Base-by-base conservation (phyloP, 1,140 invertebrate species). In the Pissodes strobi region DNA sequence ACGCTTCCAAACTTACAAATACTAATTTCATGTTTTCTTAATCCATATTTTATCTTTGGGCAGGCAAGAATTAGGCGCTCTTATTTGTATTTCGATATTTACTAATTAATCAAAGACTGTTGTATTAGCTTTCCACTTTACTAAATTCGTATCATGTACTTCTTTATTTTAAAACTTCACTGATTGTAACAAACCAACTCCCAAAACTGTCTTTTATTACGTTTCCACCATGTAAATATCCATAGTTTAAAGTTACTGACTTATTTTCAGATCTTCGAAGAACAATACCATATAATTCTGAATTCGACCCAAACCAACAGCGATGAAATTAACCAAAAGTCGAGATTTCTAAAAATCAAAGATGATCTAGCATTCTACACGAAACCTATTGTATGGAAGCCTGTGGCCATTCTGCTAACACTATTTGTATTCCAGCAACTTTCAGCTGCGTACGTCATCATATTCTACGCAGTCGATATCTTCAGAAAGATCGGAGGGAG, bases 391-490 rank as follows among this genome's bases (percentile, higher is more conserved):
- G 76, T 80, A 3, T 83, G 81, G 67, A 82, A 82, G 64, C 85
- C 86, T 1, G 65, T 83, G 0, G 18, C 78, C 2, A 78, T 86
- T 2, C 74, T 86, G 0, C 17, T 82, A 0, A 25, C 79, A 2
- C 67, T 86, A 13, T 82, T 87, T 62, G 18, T 82, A 0, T 75
- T 85, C 2, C 86, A 87, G 74, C 85, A 87, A 74, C 64, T 85
- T 0, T 80, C 81, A 1, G 85, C 85, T 6, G 76, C 78, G 30
- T 86, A 90, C 74, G 84, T 85, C 0, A 80, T 90, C 1, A 85
- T 89, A 61, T 89, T 89, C 70, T 90, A 89, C 69, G 84, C 87
- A 0, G 82, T 86, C 1, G 81, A 84, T 2, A 80, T 85, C 49
- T 87, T 85, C 61, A 67, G 76, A 19, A 72, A 79, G 60, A 75